A percentile compares a stretch with the other conserved stretches of the same genome.
Conservation (phyloP, 2,888 invertebrate species). For the Pomacea canaliculata region DNA sequence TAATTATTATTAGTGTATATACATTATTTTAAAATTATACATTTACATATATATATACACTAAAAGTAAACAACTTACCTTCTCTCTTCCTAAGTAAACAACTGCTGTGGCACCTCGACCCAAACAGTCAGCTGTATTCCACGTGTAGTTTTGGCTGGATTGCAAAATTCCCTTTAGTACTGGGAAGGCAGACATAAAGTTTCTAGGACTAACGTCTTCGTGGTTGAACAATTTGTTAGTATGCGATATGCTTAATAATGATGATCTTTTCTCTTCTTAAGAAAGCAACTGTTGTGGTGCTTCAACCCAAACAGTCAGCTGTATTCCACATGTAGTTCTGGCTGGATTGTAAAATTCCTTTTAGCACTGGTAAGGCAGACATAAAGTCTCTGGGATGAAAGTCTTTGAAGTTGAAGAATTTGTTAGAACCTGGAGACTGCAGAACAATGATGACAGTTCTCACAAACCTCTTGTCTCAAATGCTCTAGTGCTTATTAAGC, state of each 20-base stretch:
- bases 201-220: no score
- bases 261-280: constrained; percentile 77
- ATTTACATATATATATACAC: no score
- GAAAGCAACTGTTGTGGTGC: constrained; percentile 95
- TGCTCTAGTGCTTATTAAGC: no score
- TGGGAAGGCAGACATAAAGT: constrained; percentile 20
- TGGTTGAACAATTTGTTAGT: no score
- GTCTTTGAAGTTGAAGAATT: no score
- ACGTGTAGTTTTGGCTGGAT: constrained; percentile 81
- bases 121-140: constrained; percentile 94
- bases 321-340: constrained; percentile 94
- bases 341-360: constrained; percentile 31
- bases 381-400: background rate
- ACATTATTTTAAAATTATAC: no score
- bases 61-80: constrained; percentile 68
- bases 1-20: no score
- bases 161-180: constrained; percentile 31
- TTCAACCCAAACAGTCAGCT: constrained; percentile 92
- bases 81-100: constrained; percentile 92
- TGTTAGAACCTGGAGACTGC: no score
- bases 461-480: no score
- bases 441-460: no score
- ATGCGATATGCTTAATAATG: no score
- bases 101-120: constrained; percentile 97
- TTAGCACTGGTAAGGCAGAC: constrained; percentile 19